Conservation (phyloP, 2,888 invertebrate species). For the Phortica okadai region DNA sequence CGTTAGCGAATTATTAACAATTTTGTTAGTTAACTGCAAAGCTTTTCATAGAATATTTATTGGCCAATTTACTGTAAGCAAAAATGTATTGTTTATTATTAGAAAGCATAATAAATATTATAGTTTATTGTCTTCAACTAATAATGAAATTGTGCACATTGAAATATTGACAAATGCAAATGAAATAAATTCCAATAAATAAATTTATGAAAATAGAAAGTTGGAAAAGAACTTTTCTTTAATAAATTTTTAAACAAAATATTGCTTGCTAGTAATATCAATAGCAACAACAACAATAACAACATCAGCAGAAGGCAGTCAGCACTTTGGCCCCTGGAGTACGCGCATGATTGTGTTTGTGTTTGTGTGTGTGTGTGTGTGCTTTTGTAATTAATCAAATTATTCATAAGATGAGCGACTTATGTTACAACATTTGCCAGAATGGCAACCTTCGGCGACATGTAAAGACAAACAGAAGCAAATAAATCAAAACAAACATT, state of each 20-base stretch:
- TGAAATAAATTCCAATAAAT: background rate
- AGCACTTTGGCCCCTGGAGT: background rate
- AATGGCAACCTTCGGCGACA: constrained; percentile 25
- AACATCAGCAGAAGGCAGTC: background rate
- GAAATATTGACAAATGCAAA: no score
- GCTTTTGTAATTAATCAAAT: constrained; percentile 47
- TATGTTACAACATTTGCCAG: constrained; percentile 13
- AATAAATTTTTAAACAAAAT: background rate
- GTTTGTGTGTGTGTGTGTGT: constrained; percentile 6
- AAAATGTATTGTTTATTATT: no score
- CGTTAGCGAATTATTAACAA: background rate
- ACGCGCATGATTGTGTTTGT: background rate
- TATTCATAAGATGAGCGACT: constrained; percentile 49
- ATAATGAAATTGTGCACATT: no score
- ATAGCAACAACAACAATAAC: no score
- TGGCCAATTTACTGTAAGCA: background rate
- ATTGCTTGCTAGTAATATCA: background rate
- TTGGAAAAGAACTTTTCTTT: background rate
- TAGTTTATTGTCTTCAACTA: no score
- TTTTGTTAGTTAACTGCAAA: background rate
- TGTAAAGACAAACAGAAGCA: background rate
- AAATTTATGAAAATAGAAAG: background rate
- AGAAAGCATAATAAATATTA: no score
- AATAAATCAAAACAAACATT: constrained; percentile 11
- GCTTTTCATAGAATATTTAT: constrained; percentile 9